phyloP scores from a whole-genome alignment of 1,140 invertebrate species.

The Zaprionus vittiger region DNA sequence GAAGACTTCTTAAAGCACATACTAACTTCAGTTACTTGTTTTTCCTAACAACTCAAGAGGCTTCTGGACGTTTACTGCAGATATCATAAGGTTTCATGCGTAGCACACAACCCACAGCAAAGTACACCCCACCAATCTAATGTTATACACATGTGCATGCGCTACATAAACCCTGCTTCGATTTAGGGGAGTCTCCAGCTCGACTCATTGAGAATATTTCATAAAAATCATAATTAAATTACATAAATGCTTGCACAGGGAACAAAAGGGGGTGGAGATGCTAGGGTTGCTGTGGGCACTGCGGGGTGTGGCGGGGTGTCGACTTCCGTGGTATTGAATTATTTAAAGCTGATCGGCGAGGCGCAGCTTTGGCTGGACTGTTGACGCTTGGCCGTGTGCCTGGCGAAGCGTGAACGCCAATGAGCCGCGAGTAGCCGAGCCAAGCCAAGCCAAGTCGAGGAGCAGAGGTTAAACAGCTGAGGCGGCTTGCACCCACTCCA shows the following conservation, averaged over 20 bases:
- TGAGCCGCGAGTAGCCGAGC: constrained; percentile 42
- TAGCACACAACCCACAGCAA: background rate
- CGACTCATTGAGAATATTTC: background rate
- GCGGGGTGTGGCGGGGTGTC: constrained; percentile 7
- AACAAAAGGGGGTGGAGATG: background rate
- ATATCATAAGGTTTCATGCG: background rate
- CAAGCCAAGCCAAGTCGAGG: background rate
- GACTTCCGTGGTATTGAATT: constrained; percentile 68
- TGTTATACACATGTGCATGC: background rate
- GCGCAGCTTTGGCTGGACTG: constrained; percentile 45
- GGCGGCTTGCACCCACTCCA: constrained; percentile 38
- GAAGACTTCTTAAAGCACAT: background rate
- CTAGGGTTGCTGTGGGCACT: too few species aligned
- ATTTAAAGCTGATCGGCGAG: constrained; percentile 75
- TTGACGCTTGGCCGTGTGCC: constrained; percentile 46
- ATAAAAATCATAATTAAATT: constrained; percentile 46
- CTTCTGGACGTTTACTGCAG: background rate
- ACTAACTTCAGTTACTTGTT: background rate
- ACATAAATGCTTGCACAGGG: constrained; percentile 16
- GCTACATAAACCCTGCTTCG: background rate
- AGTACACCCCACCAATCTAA: background rate
- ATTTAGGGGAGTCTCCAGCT: constrained; percentile 3
- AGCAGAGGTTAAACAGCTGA: constrained; percentile 72
- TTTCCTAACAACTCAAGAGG: background rate
- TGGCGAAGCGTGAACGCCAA: constrained; percentile 72